A percentile compares a stretch with the other conserved stretches of the same genome.
These are phyloP conservation scores for Anabacerthia variegaticeps DNA, from an alignment of 2,797 vertebrate species.

Conservation along the genomic window DNA sequence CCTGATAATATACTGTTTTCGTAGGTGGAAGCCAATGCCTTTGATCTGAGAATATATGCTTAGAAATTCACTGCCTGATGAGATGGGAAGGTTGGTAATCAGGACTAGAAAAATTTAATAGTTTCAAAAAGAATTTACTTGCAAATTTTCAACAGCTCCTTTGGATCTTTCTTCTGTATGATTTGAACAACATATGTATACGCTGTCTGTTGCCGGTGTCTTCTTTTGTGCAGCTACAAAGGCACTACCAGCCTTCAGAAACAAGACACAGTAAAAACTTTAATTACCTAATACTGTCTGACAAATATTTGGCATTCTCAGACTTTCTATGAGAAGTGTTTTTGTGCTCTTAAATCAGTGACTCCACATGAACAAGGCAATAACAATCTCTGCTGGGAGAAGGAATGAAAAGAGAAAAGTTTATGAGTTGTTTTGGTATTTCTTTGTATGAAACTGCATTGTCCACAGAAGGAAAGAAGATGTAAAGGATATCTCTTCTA, in stretches of 20 bases:
- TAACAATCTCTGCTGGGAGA: background rate
- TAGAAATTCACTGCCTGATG: background rate
- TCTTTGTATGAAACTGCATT: fast-evolving
- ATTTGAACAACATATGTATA: background rate
- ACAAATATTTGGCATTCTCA: background rate
- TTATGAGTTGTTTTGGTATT: background rate
- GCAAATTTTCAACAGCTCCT: background rate
- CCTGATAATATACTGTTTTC: background rate
- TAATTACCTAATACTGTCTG: background rate
- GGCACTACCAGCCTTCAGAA: background rate
- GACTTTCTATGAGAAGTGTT: background rate
- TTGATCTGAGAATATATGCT: background rate
- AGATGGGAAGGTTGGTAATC: background rate
- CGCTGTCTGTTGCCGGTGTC: background rate
- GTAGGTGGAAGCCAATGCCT: background rate
- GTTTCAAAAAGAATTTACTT: background rate
- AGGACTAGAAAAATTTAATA: background rate
- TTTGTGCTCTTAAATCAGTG: background rate
- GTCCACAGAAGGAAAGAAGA: background rate
- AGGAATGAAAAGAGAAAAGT: background rate
- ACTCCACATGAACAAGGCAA: background rate
- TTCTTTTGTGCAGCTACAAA: background rate
- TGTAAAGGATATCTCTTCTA: background rate
- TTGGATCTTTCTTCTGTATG: background rate
- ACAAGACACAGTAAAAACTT: background rate